Evolutionary conservation across 1,140 invertebrate species (phyloP).

Genomic region (Drosophila lacteicornis): DNA sequence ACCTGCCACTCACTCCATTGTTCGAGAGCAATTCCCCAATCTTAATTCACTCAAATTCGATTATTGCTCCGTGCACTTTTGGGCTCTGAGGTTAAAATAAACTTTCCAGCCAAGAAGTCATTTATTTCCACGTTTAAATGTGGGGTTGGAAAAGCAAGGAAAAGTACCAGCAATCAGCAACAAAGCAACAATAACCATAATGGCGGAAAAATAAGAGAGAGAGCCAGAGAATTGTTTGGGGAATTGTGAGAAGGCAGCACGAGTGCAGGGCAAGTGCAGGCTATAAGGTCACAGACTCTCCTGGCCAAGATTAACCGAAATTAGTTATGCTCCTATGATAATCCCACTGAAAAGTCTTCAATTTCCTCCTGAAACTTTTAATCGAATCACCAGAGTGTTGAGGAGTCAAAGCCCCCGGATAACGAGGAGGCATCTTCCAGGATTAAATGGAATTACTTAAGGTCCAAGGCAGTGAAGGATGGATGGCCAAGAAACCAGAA

Average conservation of each 20-base stretch:
- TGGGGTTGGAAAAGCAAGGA: slow-evolving; percentile 19
- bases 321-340: slow-evolving; percentile 5
- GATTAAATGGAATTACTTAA: slow-evolving; percentile 19
- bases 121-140: slow-evolving; percentile 78
- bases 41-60: slow-evolving; percentile 84
- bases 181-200: slow-evolving; percentile 47
- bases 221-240: slow-evolving; percentile 34
- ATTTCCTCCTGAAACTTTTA: not conserved
- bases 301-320: not conserved
- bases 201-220: slow-evolving; percentile 26
- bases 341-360: not conserved
- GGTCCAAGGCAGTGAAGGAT: slow-evolving; percentile 12
- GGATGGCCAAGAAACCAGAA: not conserved
- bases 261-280: slow-evolving; percentile 14
- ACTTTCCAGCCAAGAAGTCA: slow-evolving; percentile 79
- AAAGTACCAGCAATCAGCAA: slow-evolving; percentile 50
- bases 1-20: slow-evolving; percentile 63
- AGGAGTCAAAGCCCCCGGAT: not conserved
- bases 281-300: slow-evolving; percentile 1
- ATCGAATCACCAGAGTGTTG: slow-evolving; percentile 19
- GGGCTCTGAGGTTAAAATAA: slow-evolving; percentile 77
- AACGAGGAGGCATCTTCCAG: slow-evolving; percentile 16
- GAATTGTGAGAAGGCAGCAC: slow-evolving; percentile 19
- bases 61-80: slow-evolving; percentile 76
- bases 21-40: slow-evolving; percentile 80